Evolutionary conservation across 1,140 invertebrate species (phyloP).

Genomic region (Drosophila micromelanica): DNA sequence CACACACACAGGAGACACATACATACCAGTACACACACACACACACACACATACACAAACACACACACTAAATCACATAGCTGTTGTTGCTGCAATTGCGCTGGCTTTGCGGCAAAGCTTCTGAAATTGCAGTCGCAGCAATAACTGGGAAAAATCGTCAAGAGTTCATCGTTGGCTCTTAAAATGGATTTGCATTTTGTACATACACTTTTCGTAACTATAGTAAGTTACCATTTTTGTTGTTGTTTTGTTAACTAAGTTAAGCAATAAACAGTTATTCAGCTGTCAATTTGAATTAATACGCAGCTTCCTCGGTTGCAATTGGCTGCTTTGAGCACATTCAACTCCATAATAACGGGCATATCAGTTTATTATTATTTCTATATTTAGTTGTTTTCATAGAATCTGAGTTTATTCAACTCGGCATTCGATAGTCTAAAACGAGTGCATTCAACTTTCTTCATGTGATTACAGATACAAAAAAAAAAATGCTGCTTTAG

Average conservation of each 20-base stretch:
- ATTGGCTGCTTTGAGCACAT: neutral
- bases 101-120: conserved; percentile 45
- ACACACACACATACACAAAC: conserved; percentile 8
- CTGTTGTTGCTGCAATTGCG: conserved; percentile 31
- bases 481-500: conserved; percentile 25
- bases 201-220: conserved; percentile 63
- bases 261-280: conserved; percentile 58
- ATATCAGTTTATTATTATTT: neutral
- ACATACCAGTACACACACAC: conserved; percentile 1
- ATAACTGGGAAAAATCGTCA: conserved; percentile 30
- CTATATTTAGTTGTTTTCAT: neutral
- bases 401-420: conserved; percentile 34
- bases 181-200: conserved; percentile 49
- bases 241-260: conserved; percentile 54
- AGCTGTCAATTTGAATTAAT: conserved; percentile 1
- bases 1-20: conserved; percentile 1
- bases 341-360: conserved; percentile 3
- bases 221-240: conserved; percentile 37
- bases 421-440: conserved; percentile 2
- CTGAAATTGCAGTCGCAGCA: conserved; percentile 51
- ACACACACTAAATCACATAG: conserved; percentile 9
- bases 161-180: neutral
- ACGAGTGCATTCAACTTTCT: conserved; percentile 39
- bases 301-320: neutral
- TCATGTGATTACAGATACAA: conserved; percentile 11